Evolutionary conservation across 2,113 vertebrate genomes (phyloP), one percentile per base, ranked within the genome.

Genomic region (Brachypteracias leptosomus): DNA sequence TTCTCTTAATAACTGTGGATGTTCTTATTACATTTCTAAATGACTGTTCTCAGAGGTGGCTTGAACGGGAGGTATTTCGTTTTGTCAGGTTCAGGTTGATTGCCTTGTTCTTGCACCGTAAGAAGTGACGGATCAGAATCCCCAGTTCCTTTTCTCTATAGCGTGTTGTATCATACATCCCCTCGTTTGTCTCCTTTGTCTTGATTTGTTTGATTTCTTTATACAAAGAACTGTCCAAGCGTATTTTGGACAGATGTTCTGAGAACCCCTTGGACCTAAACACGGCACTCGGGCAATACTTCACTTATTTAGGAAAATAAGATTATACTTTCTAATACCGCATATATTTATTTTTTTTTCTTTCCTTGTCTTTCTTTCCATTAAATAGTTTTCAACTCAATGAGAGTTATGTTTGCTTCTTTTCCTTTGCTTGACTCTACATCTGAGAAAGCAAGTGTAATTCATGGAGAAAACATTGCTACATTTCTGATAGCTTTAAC

Each of bases 381-480:
- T 75, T 44, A 31, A 68, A 29, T n/a, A 72, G 28, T 63, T 82
- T 93, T 93, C 63, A 85, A 51, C 29, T 92, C 59, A 88, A 4
- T 40, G 21, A 73, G 16, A 87, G 24, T 63, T 9, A 13, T 17
- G 8, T 66, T 85, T 76, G 5, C 16, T 28, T 63, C 18, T 75
- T 83, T 84, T 46, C 8, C 4, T 44, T 29, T 51, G 79, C 49
- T 83, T 76, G 4, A 2, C 14, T 73, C 35, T 85, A 40, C 52
- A 68, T 92, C 89, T 83, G 85, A 89, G 57, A 93, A 75, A 76
- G 62, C 12, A 81, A 83, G 35, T 71, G 79, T 38, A 95, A 63
- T 90, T 49, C 87, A 46, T 80, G 38, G 85, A 90, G 92, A 94
- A 97, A 97, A 76, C 13, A 71, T 93, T 65, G 77, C 70, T 87